phyloP scores from a whole-genome alignment of 2,888 invertebrate species.

The Ennomos quercinarius region DNA sequence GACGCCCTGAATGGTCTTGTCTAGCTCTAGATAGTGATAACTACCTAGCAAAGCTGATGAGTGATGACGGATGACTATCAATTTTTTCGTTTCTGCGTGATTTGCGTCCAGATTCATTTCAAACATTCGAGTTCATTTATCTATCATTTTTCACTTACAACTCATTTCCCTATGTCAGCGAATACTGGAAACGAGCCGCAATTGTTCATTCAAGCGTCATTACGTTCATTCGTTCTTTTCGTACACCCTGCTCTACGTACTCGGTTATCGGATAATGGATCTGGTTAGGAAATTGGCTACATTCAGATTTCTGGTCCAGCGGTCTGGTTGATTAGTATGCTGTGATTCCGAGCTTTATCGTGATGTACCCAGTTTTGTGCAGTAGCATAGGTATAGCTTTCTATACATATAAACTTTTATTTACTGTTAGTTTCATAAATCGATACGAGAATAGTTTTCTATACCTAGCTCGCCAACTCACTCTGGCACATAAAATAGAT shows the following conservation, averaged over 20 bases:
- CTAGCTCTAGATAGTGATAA: too few relatives aligned
- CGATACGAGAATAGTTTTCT: too few relatives aligned
- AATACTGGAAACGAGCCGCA: conserved; percentile 38
- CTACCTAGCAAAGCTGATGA: too few relatives aligned
- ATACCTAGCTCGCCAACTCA: too few relatives aligned
- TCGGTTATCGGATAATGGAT: conserved; percentile 61
- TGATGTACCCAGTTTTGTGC: conserved; percentile 9
- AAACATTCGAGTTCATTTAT: conserved; percentile 12
- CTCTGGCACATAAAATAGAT: too few relatives aligned
- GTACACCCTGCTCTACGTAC: conserved; percentile 22
- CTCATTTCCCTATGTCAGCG: conserved; percentile 41
- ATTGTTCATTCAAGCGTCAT: conserved; percentile 71
- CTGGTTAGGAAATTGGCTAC: conserved; percentile 76
- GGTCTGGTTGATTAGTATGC: conserved; percentile 58
- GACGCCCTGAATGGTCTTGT: too few relatives aligned
- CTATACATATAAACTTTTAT: not conserved
- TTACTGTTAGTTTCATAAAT: too few relatives aligned
- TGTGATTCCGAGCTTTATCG: conserved; percentile 48
- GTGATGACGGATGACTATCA: too few relatives aligned
- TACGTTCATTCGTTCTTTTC: conserved; percentile 61
- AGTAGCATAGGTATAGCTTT: not conserved
- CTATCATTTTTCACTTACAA: conserved; percentile 35
- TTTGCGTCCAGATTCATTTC: not conserved
- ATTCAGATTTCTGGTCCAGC: conserved; percentile 66
- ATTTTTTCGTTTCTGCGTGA: not conserved